A percentile compares a stretch with the other conserved stretches of the same genome.
These are phyloP conservation scores for Micromesistius poutassou DNA, from an alignment of 2,797 vertebrate genomes.

Conservation along the genomic window DNA sequence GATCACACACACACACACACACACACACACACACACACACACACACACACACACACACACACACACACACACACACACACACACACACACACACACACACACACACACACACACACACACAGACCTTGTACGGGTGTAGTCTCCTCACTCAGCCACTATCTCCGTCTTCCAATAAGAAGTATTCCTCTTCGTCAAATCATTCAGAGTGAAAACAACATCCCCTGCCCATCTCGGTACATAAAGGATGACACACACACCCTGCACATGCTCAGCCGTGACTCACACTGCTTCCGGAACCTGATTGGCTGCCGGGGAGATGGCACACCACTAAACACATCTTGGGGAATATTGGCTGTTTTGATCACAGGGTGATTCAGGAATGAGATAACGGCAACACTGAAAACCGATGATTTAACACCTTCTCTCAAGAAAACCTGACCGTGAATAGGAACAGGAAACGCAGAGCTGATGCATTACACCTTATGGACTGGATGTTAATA, in stretches of 20 bases:
- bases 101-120: not conserved
- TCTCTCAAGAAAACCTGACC: not conserved
- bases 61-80: not conserved
- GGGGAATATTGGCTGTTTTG: not conserved
- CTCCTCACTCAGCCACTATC: not conserved
- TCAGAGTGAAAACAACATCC: not conserved
- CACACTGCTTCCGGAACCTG: not conserved
- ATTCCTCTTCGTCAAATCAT: not conserved
- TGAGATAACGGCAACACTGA: not conserved
- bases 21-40: not conserved
- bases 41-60: not conserved
- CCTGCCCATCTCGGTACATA: not conserved
- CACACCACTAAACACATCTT: not conserved
- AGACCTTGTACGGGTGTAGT: not conserved
- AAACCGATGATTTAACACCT: not conserved
- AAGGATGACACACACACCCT: not conserved
- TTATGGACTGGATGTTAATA: not conserved
- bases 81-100: not conserved
- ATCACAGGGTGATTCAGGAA: not conserved
- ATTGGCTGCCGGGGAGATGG: not conserved
- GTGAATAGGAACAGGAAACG: not conserved
- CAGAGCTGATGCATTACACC: not conserved
- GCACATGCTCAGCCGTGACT: not conserved
- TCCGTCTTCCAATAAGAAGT: not conserved
- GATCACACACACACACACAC: conserved; percentile 8